Base-by-base conservation (phyloP, 2,888 invertebrate species). In the Melipona bicolor region DNA sequence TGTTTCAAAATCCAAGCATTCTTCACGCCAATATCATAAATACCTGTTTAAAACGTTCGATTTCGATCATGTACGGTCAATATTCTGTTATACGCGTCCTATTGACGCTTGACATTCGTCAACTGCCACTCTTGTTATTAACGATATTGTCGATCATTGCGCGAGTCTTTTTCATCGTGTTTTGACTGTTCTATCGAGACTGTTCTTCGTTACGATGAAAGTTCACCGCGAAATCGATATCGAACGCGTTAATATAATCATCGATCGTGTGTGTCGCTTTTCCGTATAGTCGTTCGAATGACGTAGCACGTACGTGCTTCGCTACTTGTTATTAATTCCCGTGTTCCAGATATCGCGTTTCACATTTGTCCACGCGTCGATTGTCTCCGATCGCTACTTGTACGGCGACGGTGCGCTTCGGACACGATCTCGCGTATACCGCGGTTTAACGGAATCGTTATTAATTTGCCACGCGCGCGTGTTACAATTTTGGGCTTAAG, bases 401-500 rank as follows among this genome's bases (percentile, higher is more conserved):
- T 15, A 36, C 62, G 9, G 11, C n/a, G 15, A 15, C 36, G 21
- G 72, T 54, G 43, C 17, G 52, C 54, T 50, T 69, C 32, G 52
- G 27, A 67, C 19, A 72, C 71, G 36, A 27, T 78, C 77, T 61
- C 49, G 70, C 62, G n/a, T 49, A 59, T 61, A 21, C 32, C 72
- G 56, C 15, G 59, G 62, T 52, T 71, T 84, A 75, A 74, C 74
- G 65, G 72, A 72, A 64, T 83, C 64, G 69, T 75, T 84, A 84
- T 84, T 84, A 84, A 84, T 84, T 84, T 84, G 62, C 78, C 36
- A 84, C 54, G 36, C 21, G 62, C 61, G 70, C 54, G 32, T 78
- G 79, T 75, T 54, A 78, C 70, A 84, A 84, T 83, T 82, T 72
- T 61, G 67, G n/a, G 36, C 54, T 77, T 79, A 59, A 24, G n/a